Conservation (phyloP, 1,140 invertebrate genomes). For the Wasmannia auropunctata region DNA sequence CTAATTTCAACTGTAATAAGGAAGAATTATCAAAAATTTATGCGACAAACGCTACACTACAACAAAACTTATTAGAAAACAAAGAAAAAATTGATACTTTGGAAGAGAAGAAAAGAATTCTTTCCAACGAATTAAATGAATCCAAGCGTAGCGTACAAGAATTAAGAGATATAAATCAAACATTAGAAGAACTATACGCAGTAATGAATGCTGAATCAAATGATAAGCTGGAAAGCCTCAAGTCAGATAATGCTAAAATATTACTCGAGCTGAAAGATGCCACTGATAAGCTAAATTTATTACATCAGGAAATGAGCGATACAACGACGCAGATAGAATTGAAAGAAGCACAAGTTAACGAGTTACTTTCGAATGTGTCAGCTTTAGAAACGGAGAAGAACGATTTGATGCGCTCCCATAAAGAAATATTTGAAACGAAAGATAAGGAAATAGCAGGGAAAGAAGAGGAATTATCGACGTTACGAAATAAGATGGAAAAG, state of each 20-base stretch:
- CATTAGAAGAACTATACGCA: constrained; percentile 17
- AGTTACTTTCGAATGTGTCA: constrained; percentile 29
- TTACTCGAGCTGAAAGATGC: constrained; percentile 35
- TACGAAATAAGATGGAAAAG: constrained; percentile 72
- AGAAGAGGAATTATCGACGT: constrained; percentile 68
- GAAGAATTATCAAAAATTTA: constrained; percentile 44
- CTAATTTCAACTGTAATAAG: constrained; percentile 39
- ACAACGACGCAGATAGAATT: constrained; percentile 27
- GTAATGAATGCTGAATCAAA: constrained; percentile 33
- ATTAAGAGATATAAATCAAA: constrained; percentile 16
- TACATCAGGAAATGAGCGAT: constrained; percentile 29
- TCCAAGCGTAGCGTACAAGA: constrained; percentile 10
- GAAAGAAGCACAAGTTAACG: constrained; percentile 39
- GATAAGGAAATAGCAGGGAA: constrained; percentile 73
- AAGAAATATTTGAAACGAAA: constrained; percentile 51
- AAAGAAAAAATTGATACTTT: constrained; percentile 43
- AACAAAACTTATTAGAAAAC: constrained; percentile 54
- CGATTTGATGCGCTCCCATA: constrained; percentile 24
- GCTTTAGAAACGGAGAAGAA: constrained; percentile 54
- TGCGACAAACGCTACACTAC: constrained; percentile 26
- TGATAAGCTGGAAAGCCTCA: constrained; percentile 20
- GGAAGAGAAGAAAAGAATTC: constrained; percentile 20
- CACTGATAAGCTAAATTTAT: constrained; percentile 41
- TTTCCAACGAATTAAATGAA: constrained; percentile 43
- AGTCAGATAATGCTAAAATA: constrained; percentile 37